A percentile compares a stretch with the other conserved stretches of the same genome.
These are phyloP conservation scores for Melanophora roralis DNA, from an alignment of 2,888 invertebrate species.

Conservation along the genomic window DNA sequence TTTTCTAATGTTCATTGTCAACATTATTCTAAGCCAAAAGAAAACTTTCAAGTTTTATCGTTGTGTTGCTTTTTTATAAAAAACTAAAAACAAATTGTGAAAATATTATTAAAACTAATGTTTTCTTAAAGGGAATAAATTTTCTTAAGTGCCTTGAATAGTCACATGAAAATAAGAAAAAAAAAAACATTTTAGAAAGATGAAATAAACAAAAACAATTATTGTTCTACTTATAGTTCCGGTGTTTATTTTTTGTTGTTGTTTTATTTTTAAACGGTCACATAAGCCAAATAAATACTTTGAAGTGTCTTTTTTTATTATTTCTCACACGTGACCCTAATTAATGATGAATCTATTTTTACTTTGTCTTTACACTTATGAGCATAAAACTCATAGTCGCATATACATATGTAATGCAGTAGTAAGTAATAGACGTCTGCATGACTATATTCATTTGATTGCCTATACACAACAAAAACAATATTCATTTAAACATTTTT, in stretches of 20 bases:
- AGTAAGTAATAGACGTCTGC: too few species aligned
- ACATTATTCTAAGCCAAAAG: too few species aligned
- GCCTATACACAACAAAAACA: too few species aligned
- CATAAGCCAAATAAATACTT: conserved; percentile 3
- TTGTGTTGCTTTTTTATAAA: background rate
- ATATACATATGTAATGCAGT: conserved; percentile 10
- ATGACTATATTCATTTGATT: too few species aligned
- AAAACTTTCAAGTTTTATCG: too few species aligned
- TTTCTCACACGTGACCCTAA: conserved; percentile 57
- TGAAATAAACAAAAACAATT: background rate
- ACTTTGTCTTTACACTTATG: too few species aligned
- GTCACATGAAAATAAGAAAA: background rate
- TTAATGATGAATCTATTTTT: conserved; percentile 57
- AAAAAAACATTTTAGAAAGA: conserved; percentile 9
- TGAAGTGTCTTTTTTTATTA: background rate
- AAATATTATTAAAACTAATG: background rate
- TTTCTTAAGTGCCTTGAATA: background rate
- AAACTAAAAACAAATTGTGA: background rate
- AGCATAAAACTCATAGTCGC: conserved; percentile 2
- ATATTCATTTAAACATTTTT: too few species aligned
- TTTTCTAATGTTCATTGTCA: too few species aligned
- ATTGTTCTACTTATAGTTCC: conserved; percentile 28
- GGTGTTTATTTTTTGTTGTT: conserved; percentile 21
- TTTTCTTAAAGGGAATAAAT: background rate
- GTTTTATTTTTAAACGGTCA: background rate